These are phyloP conservation scores for Dorcus parallelipipedus DNA, from an alignment of 2,888 invertebrate genomes.

Conservation along the genomic window DNA sequence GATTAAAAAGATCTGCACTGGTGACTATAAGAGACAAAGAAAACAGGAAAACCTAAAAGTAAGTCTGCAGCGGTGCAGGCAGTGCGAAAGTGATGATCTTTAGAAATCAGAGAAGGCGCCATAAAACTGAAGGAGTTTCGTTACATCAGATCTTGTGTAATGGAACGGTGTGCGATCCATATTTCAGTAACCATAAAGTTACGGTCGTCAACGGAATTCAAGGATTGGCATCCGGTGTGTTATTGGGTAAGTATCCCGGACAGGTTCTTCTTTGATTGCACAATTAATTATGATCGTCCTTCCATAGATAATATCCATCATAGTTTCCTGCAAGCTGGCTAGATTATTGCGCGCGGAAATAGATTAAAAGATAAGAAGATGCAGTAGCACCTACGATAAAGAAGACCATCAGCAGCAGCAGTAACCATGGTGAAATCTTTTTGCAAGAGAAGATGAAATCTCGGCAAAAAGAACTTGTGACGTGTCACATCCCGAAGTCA, in stretches of 20 bases:
- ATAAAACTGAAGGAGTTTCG: slow-evolving; percentile 66
- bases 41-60: too few species aligned
- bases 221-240: slow-evolving; percentile 89
- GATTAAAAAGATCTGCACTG: too few species aligned
- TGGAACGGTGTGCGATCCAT: slow-evolving; percentile 70
- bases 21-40: too few species aligned
- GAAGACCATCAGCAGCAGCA: too few species aligned
- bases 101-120: slow-evolving; percentile 45
- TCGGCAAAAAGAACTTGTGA: too few species aligned
- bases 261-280: background rate
- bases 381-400: too few species aligned
- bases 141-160: slow-evolving; percentile 76
- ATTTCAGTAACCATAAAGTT: slow-evolving; percentile 67
- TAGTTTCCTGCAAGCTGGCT: slow-evolving; percentile 61
- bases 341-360: slow-evolving; percentile 70
- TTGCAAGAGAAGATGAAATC: too few species aligned
- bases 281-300: background rate
- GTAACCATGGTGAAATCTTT: too few species aligned
- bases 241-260: slow-evolving; percentile 58
- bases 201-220: slow-evolving; percentile 76
- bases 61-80: too few species aligned
- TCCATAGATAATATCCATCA: slow-evolving; percentile 58
- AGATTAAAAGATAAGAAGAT: slow-evolving; percentile 70
- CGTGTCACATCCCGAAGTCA: too few species aligned
- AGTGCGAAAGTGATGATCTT: too few species aligned